Base-by-base conservation (phyloP, 1,140 invertebrate genomes). In the Heliconius hermathena region DNA sequence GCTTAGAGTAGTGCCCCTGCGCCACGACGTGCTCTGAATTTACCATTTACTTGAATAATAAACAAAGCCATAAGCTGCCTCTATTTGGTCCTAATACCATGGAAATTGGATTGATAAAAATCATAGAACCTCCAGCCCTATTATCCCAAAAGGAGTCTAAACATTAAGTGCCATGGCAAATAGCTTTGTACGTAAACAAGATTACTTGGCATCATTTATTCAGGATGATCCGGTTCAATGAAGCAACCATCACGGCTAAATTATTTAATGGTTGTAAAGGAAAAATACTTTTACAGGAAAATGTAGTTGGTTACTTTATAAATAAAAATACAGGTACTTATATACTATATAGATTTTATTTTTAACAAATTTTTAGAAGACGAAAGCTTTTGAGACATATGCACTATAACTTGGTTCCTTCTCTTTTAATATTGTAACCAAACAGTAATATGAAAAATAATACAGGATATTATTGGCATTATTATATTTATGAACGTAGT, bases 121-220 rank as follows among this genome's bases (percentile, higher is more conserved):
- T 66, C 22, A 66, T 26, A 11, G 57, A 66, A 66, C 22, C 20
- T 3, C 22, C 22, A 26, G 57, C 13, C 13, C 57, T 26, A 66
- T 66, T 66, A 66, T 66, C 57, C 57, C 57, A 26, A 26, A 26
- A 66, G 22, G 57, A 66, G 57, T 22, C 22, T 66, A 66, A 66
- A 22, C 57, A 66, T 26, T 66, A 66, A 66, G 57, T 66, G 57
- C 57, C 57, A 66, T 29, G 57, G 22, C 22, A 66, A 66, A 29
- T 66, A 66, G 57, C 22, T 66, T 66, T 66, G 57, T 26, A 66
- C 57, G 57, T 26, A 66, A 66, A 26, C 57, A 66, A 26, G 57
- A 66, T 66, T 66, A 66, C 57, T 66, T 66, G 22, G 57, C 57
- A 66, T 66, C 57, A 66, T 66, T 66, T 66, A 66, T 66, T 66